Base-by-base conservation (phyloP, 2,113 vertebrate species). In the Phalacrocorax aristotelis region DNA sequence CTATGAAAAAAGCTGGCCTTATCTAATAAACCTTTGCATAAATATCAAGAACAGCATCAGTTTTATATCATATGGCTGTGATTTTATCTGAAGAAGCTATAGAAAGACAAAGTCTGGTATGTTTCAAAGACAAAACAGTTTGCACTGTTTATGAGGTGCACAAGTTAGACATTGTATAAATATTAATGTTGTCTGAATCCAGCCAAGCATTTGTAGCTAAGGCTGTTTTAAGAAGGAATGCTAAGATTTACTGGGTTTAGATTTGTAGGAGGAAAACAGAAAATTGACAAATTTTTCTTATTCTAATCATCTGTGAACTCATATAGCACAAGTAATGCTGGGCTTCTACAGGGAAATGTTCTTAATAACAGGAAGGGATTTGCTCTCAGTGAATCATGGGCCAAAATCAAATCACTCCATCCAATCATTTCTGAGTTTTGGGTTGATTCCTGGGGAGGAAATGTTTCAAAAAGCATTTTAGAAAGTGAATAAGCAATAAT, bases 371-470 rank as follows among this genome's bases (percentile, higher is more conserved):
- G 83, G 68, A 96, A 85, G 40, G 69, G 89, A 79, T 89, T 95
- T 97, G 46, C 42, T 82, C 83, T 87, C 38, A 82, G 62, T 65
- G 65, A 91, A 91, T 32, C 57, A 58, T 3, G 32, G 70, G 57
- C 74, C 93, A 95, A 95, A 95, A 79, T 82, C 52, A 89, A 91
- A 91, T 66, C 62, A 40, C 44, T 92, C 57, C 38, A 89, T 79
- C 80, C 74, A 92, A 89, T 80, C 77, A 72, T 32, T 65, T 84
- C 40, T 20, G 89, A 89, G 40, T 61, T 93, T 72, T 80, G 57
- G 44, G 72, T 65, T 68, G 80, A 89, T 69, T 95, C 70, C 52
- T 82, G 44, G 30, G 15, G 77, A 70, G 25, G n/a, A 81, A 83
- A 79, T 69, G 29, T 87, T 94, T 74, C 9, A 2, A 91, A 93